Evolutionary conservation across 1,140 invertebrate species (phyloP).

Genomic region (Lineus longissimus): DNA sequence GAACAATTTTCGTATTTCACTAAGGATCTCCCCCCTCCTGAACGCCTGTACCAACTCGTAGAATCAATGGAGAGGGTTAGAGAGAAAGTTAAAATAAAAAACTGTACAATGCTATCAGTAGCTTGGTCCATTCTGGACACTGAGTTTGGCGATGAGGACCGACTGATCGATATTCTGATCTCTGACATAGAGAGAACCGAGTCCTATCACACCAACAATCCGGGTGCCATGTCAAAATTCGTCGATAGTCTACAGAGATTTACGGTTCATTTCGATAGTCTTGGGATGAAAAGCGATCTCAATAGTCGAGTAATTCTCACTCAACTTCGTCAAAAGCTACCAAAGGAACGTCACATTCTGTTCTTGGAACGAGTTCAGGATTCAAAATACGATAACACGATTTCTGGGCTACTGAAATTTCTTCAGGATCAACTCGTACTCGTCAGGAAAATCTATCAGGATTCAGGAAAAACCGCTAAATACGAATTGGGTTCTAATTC

Average conservation of each 20-base stretch:
- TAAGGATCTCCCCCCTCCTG: neutral
- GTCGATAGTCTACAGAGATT: neutral
- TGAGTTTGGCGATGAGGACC: neutral
- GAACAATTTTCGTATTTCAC: neutral
- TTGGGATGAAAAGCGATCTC: constrained; percentile 4
- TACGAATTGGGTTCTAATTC: neutral
- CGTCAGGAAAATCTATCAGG: neutral
- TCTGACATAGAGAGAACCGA: neutral
- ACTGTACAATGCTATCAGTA: neutral
- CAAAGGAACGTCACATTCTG: neutral
- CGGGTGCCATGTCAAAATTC: neutral
- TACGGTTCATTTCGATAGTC: neutral
- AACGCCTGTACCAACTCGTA: neutral
- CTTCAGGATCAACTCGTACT: neutral
- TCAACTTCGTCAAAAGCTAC: neutral
- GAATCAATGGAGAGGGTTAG: neutral
- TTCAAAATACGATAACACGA: neutral
- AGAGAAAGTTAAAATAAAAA: neutral
- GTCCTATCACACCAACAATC: neutral
- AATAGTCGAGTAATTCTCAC: neutral
- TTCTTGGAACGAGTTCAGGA: neutral
- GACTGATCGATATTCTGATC: neutral
- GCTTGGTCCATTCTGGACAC: neutral
- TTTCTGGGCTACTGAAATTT: neutral
- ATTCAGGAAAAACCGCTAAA: neutral